Evolutionary conservation across 2,113 vertebrate genomes (phyloP).

Genomic region (Pelmatolapia mariae): DNA sequence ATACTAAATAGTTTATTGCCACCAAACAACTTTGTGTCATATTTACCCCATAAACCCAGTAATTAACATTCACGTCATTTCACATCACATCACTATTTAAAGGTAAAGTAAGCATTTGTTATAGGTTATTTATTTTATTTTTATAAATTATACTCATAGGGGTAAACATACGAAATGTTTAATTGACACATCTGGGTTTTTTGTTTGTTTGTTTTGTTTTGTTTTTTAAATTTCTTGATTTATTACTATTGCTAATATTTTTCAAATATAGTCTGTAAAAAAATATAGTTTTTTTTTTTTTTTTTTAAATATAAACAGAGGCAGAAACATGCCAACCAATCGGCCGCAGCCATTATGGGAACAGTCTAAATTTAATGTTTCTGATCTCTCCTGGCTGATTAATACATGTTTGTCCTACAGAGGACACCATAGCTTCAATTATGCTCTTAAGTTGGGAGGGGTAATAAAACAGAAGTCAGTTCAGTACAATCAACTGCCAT

Average conservation of each 20-base stretch:
- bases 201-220: too few species aligned
- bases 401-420: neutral
- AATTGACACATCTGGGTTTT: accelerated
- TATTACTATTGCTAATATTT: neutral
- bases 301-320: neutral
- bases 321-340: neutral
- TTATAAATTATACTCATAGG: neutral
- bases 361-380: neutral
- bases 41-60: neutral
- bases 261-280: neutral
- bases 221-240: neutral
- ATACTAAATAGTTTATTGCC: too few species aligned
- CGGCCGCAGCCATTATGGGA: neutral
- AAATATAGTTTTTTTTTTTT: too few species aligned
- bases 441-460: accelerated
- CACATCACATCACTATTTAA: neutral
- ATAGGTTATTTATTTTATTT: neutral
- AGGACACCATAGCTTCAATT: neutral
- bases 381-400: neutral
- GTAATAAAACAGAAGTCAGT: neutral
- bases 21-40: neutral
- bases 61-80: neutral
- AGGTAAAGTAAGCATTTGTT: neutral
- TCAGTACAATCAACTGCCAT: neutral
- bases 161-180: accelerated